These are phyloP conservation scores for Heliopora coerulea DNA, from an alignment of 92 coral and sea anemone species.

Conservation along the genomic window DNA sequence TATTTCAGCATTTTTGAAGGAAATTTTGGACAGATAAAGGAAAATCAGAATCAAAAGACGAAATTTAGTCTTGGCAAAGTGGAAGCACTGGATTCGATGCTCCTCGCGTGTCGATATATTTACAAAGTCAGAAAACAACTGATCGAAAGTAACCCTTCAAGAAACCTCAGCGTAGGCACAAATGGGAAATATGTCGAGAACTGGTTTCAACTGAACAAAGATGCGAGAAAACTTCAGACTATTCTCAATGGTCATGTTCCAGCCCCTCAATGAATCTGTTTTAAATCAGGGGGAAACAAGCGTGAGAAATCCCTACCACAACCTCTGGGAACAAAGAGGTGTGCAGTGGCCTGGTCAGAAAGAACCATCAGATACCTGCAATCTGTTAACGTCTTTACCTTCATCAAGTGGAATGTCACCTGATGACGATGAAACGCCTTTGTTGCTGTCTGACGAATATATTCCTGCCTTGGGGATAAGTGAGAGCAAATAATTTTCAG, in stretches of 20 bases:
- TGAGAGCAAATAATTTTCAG: too few species aligned
- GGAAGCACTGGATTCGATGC: background rate
- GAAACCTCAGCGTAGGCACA: background rate
- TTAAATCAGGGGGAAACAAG: conserved; percentile 4
- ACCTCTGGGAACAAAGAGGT: conserved; percentile 16
- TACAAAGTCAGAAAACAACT: conserved; percentile 8
- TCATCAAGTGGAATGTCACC: too few species aligned
- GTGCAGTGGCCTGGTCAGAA: background rate
- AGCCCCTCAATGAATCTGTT: background rate
- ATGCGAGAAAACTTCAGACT: conserved; percentile 7
- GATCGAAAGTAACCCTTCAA: conserved; percentile 16
- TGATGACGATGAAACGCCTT: too few species aligned
- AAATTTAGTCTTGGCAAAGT: background rate
- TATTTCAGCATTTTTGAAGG: too few species aligned
- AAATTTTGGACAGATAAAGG: conserved; percentile 12
- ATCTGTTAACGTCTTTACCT: too few species aligned
- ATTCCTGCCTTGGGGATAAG: too few species aligned
- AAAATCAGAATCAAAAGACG: conserved; percentile 21
- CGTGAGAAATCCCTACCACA: conserved; percentile 30
- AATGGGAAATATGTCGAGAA: conserved; percentile 21
- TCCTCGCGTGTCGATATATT: background rate
- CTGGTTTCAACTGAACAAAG: conserved; percentile 38
- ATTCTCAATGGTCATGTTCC: conserved; percentile 14
- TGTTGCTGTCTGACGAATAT: too few species aligned
- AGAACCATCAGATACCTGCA: too few species aligned